Evolutionary conservation across 1,140 invertebrate species (phyloP).

Genomic region (Cyclina sinensis): DNA sequence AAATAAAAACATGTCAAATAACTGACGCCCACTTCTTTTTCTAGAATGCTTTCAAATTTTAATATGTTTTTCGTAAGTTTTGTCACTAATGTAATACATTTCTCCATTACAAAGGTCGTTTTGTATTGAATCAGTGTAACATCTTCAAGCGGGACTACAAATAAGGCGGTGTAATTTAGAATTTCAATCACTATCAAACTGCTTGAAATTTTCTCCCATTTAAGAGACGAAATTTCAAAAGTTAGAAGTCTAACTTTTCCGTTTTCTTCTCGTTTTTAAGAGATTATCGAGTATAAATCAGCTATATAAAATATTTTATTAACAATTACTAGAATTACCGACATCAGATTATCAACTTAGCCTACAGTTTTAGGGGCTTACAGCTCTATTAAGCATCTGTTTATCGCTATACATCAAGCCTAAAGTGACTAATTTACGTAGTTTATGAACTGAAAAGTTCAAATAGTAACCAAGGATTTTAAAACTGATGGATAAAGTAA

Average conservation of each 20-base stretch:
- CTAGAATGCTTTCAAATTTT: too few relatives aligned
- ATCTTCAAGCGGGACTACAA: too few relatives aligned
- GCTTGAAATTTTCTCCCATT: too few relatives aligned
- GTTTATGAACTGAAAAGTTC: slow-evolving; percentile 6
- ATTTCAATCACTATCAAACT: too few relatives aligned
- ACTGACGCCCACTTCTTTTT: too few relatives aligned
- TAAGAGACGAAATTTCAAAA: too few relatives aligned
- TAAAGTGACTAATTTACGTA: slow-evolving; percentile 10
- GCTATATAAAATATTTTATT: slow-evolving; percentile 40
- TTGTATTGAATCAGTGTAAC: too few relatives aligned
- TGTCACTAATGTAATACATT: too few relatives aligned
- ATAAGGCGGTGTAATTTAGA: too few relatives aligned
- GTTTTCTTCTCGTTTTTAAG: not conserved
- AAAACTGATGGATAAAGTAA: not conserved
- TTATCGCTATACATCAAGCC: slow-evolving; percentile 14
- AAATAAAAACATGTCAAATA: too few relatives aligned
- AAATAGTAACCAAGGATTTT: not conserved
- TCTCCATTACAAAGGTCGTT: too few relatives aligned
- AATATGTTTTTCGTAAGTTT: too few relatives aligned
- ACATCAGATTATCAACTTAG: slow-evolving; percentile 46
- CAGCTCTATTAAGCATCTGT: slow-evolving; percentile 29
- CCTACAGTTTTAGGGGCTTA: not conserved
- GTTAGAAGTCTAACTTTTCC: not conserved
- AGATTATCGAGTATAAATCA: not conserved
- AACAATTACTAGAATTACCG: slow-evolving; percentile 37